Conservation (phyloP, 2,888 invertebrate species). For the Scaptomyza parva region DNA sequence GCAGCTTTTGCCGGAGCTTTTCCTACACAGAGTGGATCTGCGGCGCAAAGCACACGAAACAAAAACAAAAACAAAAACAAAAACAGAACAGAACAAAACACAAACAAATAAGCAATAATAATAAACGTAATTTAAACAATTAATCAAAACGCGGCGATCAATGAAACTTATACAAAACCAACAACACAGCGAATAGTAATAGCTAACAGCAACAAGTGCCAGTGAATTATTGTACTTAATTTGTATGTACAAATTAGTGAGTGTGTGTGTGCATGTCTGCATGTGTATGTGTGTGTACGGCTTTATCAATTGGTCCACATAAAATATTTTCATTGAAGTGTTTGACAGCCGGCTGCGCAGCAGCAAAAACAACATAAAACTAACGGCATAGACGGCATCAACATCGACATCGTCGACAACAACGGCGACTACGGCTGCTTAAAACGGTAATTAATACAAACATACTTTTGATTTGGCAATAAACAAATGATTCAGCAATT, state of each 20-base stretch:
- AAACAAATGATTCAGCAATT: slow-evolving; percentile 79
- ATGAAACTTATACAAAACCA: slow-evolving; percentile 64
- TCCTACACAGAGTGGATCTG: slow-evolving; percentile 22
- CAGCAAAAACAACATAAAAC: slow-evolving; percentile 38
- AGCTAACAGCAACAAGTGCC: slow-evolving; percentile 68
- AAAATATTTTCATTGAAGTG: slow-evolving; percentile 75
- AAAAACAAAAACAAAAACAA: slow-evolving; percentile 13
- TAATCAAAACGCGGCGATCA: slow-evolving; percentile 79
- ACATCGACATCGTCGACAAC: slow-evolving; percentile 17
- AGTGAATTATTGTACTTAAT: slow-evolving; percentile 81
- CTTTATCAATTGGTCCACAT: slow-evolving; percentile 80
- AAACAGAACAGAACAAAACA: slow-evolving; percentile 17
- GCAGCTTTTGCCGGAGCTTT: slow-evolving; percentile 49
- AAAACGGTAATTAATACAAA: slow-evolving; percentile 80
- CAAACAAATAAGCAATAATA: slow-evolving; percentile 61
- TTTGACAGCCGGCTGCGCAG: slow-evolving; percentile 62
- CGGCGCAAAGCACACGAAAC: slow-evolving; percentile 11
- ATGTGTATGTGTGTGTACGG: slow-evolving; percentile 40
- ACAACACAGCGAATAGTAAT: slow-evolving; percentile 9
- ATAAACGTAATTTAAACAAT: slow-evolving; percentile 76
- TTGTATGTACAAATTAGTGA: slow-evolving; percentile 69
- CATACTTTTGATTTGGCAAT: slow-evolving; percentile 77
- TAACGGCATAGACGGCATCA: slow-evolving; percentile 25
- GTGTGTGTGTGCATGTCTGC: slow-evolving; percentile 25
- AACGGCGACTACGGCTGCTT: slow-evolving; percentile 51